Percentiles rank a stretch among this genome's conserved stretches.
Evolutionary conservation across 2,888 invertebrate species (phyloP).

Genomic region (Lobophora halterata): DNA sequence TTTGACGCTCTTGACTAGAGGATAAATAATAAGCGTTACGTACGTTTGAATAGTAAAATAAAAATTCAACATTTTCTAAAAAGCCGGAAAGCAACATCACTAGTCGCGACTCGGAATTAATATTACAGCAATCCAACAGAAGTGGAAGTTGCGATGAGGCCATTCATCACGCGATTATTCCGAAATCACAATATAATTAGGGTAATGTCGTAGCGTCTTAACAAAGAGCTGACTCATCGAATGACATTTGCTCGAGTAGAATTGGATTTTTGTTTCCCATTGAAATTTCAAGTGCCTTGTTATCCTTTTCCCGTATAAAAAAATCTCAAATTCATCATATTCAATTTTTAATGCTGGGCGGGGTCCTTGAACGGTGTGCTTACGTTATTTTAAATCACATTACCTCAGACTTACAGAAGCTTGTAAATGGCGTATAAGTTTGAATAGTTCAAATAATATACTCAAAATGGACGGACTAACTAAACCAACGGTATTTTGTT

Average conservation of each 20-base stretch:
- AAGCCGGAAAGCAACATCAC: neutral
- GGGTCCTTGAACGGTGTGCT: no score
- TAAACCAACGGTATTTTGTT: conserved; percentile 1
- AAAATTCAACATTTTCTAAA: neutral
- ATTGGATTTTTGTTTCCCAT: no score
- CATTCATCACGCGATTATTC: conserved; percentile 68
- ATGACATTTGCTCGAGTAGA: neutral
- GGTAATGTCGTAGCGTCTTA: conserved; percentile 41
- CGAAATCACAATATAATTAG: conserved; percentile 71
- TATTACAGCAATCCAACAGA: conserved; percentile 49
- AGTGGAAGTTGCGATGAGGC: conserved; percentile 48
- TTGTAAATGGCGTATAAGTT: no score
- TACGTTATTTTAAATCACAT: no score
- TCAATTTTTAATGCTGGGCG: conserved; percentile 1
- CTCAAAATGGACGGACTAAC: neutral
- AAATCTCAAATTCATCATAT: no score
- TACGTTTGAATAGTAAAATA: no score
- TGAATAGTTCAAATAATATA: no score
- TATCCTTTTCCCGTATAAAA: no score
- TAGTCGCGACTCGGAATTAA: conserved; percentile 39
- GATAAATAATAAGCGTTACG: no score
- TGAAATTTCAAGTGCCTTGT: no score
- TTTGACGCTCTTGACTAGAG: no score
- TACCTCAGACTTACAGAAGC: no score
- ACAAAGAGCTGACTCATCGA: conserved; percentile 3